Evolutionary conservation across 2,888 invertebrate genomes (phyloP).

Genomic region (Aphrophora alni): DNA sequence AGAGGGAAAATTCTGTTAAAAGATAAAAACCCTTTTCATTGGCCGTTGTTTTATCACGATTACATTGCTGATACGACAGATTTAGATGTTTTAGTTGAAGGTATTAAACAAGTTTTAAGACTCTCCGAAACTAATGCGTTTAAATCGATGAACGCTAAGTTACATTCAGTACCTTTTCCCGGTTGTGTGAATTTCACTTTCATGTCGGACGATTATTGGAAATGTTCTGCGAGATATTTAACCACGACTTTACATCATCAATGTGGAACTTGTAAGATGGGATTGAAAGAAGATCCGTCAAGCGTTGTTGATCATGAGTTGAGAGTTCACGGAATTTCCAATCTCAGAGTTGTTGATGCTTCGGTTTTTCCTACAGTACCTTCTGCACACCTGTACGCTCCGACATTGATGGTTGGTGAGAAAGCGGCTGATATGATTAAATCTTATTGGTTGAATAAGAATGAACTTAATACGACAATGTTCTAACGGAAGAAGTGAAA

Average conservation of each 20-base stretch:
- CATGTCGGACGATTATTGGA: conserved; percentile 69
- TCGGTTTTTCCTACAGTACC: conserved; percentile 63
- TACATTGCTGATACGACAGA: conserved; percentile 60
- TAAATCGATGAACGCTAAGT: conserved; percentile 53
- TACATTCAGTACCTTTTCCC: conserved; percentile 63
- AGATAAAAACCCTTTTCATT: conserved; percentile 59
- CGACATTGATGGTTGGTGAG: conserved; percentile 60
- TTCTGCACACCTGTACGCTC: conserved; percentile 65
- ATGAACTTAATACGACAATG: not conserved
- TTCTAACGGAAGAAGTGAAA: too few relatives aligned
- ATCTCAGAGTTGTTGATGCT: conserved; percentile 62
- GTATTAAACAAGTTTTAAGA: conserved; percentile 46
- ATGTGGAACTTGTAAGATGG: conserved; percentile 75
- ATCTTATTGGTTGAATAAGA: conserved; percentile 39
- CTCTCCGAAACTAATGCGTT: conserved; percentile 47
- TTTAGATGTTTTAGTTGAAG: conserved; percentile 47
- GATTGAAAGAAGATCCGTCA: conserved; percentile 57
- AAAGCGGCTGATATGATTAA: conserved; percentile 57
- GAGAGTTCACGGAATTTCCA: conserved; percentile 62
- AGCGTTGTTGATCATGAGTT: conserved; percentile 63
- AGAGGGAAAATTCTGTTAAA: conserved; percentile 59
- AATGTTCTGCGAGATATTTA: conserved; percentile 65
- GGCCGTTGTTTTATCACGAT: conserved; percentile 61
- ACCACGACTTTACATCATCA: conserved; percentile 71
- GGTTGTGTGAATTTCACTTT: conserved; percentile 63